phyloP scores from a whole-genome alignment of 2,888 invertebrate species.

The Silvanus unidentatus region DNA sequence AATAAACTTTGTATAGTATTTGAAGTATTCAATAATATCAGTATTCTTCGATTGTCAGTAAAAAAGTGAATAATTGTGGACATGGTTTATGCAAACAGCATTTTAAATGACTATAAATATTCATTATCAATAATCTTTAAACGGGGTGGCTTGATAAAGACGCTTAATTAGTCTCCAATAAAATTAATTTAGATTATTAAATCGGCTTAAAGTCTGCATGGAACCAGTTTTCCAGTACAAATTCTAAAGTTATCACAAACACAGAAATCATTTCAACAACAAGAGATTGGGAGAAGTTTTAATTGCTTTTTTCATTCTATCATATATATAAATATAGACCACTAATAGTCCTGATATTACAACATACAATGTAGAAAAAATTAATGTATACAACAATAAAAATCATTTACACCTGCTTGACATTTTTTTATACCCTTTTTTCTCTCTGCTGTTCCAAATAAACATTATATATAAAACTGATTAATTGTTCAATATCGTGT shows the following conservation, averaged over 20 bases:
- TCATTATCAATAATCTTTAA: conserved; percentile 33
- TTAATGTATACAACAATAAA: no score
- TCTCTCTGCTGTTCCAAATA: no score
- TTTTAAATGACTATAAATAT: conserved; percentile 28
- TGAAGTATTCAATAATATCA: no score
- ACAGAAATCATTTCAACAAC: conserved; percentile 29
- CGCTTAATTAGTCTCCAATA: conserved; percentile 35
- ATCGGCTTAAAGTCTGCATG: conserved; percentile 15
- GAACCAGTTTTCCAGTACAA: conserved; percentile 26
- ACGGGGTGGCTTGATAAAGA: conserved; percentile 30
- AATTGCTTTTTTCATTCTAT: conserved; percentile 14
- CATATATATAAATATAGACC: no score
- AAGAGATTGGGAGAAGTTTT: conserved; percentile 15
- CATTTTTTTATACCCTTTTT: conserved; percentile 6
- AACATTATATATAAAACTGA: conserved; percentile 9
- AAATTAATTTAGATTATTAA: conserved; percentile 32
- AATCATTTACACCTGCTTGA: no score
- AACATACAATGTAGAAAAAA: no score
- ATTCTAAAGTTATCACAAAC: conserved; percentile 29
- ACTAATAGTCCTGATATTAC: conserved; percentile 1
- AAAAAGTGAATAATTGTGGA: conserved; percentile 5
- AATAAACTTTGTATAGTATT: no score
- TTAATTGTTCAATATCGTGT: conserved; percentile 9
- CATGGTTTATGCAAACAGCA: conserved; percentile 13
- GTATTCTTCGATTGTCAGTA: no score